These are phyloP conservation scores for Danio choprae DNA, from an alignment of 2,797 vertebrate species.

Conservation along the genomic window DNA sequence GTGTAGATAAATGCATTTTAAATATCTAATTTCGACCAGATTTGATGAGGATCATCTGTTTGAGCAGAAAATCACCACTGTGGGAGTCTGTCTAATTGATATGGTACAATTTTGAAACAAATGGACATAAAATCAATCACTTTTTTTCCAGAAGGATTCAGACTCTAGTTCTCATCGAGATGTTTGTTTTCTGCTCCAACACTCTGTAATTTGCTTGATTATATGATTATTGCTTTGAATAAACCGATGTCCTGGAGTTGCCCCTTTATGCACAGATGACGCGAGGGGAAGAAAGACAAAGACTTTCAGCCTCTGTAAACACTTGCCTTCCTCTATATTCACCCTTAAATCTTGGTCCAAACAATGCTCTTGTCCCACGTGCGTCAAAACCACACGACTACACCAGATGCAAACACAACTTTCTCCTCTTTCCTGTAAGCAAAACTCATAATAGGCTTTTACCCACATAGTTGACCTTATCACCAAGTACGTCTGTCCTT, in stretches of 20 bases:
- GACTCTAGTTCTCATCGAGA: neutral
- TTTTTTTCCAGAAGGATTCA: neutral
- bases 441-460: conserved; percentile 29
- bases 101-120: neutral
- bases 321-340: conserved; percentile 49
- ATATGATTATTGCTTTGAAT: conserved; percentile 48
- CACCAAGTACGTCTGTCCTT: conserved; percentile 18
- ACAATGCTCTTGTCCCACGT: conserved; percentile 43
- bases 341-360: conserved; percentile 36
- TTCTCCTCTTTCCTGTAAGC: conserved; percentile 19
- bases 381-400: conserved; percentile 33
- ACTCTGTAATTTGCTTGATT: conserved; percentile 48
- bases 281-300: conserved; percentile 71
- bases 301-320: conserved; percentile 69
- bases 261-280: conserved; percentile 70
- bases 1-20: no score
- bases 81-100: neutral
- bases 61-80: neutral
- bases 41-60: neutral
- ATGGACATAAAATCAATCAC: conserved; percentile 22
- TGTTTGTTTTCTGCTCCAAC: conserved; percentile 8
- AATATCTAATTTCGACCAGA: neutral
- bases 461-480: conserved; percentile 41
- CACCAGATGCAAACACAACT: conserved; percentile 22
- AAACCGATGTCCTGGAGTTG: conserved; percentile 58